These are phyloP conservation scores for Hedya salicella DNA, from an alignment of 2,888 invertebrate species.

Conservation along the genomic window DNA sequence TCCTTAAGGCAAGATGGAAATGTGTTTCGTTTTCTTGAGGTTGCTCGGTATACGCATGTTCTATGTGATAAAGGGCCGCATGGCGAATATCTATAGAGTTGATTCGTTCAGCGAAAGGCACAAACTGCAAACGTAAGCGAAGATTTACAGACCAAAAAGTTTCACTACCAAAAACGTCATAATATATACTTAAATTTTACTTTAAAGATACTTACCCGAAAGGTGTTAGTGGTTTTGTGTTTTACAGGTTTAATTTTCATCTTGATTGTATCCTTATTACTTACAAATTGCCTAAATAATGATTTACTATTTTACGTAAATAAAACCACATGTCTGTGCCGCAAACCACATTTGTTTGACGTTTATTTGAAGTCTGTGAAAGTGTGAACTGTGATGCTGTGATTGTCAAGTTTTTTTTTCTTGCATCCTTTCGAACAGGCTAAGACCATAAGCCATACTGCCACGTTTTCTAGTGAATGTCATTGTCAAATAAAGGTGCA, in stretches of 20 bases:
- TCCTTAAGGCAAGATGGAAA: constrained; percentile 92
- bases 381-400: too few relatives aligned
- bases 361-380: background rate
- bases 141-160: constrained; percentile 33
- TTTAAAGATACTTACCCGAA: constrained; percentile 85
- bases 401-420: too few relatives aligned
- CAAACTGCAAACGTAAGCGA: constrained; percentile 86
- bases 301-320: constrained; percentile 47
- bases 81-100: constrained; percentile 91
- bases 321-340: constrained; percentile 50
- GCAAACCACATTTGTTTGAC: constrained; percentile 39
- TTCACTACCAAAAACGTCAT: constrained; percentile 37
- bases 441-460: too few relatives aligned
- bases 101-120: constrained; percentile 94
- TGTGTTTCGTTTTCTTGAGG: constrained; percentile 90
- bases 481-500: background rate
- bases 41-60: constrained; percentile 89
- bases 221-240: constrained; percentile 91
- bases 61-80: constrained; percentile 93
- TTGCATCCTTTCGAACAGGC: too few relatives aligned
- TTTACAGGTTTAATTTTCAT: constrained; percentile 90
- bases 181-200: constrained; percentile 35
- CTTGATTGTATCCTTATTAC: constrained; percentile 50
- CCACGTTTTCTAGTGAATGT: too few relatives aligned
- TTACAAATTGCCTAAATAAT: constrained; percentile 28